Evolutionary conservation across 2,797 vertebrate species (phyloP), one percentile per base, ranked within the genome.

Genomic region (Lerista edwardsae): DNA sequence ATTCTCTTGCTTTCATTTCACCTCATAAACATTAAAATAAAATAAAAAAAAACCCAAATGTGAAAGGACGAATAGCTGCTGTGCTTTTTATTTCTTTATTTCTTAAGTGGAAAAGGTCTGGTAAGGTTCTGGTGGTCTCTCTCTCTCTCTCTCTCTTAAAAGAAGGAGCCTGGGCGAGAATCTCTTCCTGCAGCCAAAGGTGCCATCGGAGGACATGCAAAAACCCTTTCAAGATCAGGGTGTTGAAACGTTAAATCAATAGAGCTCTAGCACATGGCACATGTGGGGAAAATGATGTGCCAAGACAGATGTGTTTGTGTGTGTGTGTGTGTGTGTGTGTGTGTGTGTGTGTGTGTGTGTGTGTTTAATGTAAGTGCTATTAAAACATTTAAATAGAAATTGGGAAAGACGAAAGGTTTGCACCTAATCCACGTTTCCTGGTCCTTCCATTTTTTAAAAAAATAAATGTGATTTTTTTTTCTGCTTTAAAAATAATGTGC

Each of bases 1-100:
- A 76, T 88, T 93, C 89, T 79, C 1, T 78, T 34, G 23, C 71
- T 69, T 44, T 65, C 3, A 41, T 90, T 89, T 84, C 84, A 73
- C 57, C 64, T 6, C 62, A 69, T 75, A 68, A 25, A 64, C 79
- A 57, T 75, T 84, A 78, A 47, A 87, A 75, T 1, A 10, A 10
- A 51, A 34, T 17, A 17, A 14, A 31, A 75, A 80, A 8, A 2
- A 10, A 44, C 81, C 12, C 55, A 71, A 19, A 69, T 27, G 29
- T 62, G 23, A 74, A 59, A 67, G 73, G 61, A 41, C 57, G 10
- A 29, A 3, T 68, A 15, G 8, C 27, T 80, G 67, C 44, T 59
- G 36, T 75, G 10, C 55, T 36, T 27, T 68, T 47, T 72, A 17
- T 25, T 7, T 61, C 2, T 61, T 75, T 6, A n/a, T 29, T 19